Base-by-base conservation (phyloP, 2,888 invertebrate genomes). In the Emmelina monodactyla region DNA sequence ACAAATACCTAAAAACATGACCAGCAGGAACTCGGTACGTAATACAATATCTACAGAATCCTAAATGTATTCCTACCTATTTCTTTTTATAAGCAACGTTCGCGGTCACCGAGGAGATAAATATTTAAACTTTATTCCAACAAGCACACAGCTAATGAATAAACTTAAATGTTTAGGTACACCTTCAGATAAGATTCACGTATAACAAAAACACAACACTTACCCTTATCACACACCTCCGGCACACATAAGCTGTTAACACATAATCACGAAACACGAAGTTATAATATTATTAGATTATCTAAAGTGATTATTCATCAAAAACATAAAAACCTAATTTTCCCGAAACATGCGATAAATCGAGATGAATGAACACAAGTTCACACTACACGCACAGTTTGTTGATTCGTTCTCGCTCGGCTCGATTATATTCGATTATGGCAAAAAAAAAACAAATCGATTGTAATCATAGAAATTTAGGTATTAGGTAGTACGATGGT, bases 201-300 rank as follows among this genome's bases (percentile, higher is more conserved):
- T 46, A 46, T 40, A 45, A 53, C 29, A 14, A 29, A 3, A 11
- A 59, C 62, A 64, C 49, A 57, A 49, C 49, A 51, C 75, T 75
- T 66, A 78, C 78, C 72, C 65, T 73, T 75, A 73, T 72, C 71
- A 60, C 60, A 63, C 65, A 59, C 61, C 62, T 65, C 62, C 47
- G 52, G 51, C 55, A 58, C 67, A 63, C 66, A 58, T 55, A 53
- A 55, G 60, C 62, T 68, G 63, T 65, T 67, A 61, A 63, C 67
- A 73, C 73, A 73, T 76, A 75, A 73, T 76, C 73, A 76, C 73
- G 60, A 60, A 46, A 64, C n/a, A 58, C 55, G 58, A 58, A 12
- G 7, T 29, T 6, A 13, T 13, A 12, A 29, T 3, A 14, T 29
- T 13, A 4, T 14, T 13, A 7, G 7, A 29, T 29, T 12, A 25